Evolutionary conservation across 2,888 invertebrate species (phyloP).

Genomic region (Hypolimnas misippus): DNA sequence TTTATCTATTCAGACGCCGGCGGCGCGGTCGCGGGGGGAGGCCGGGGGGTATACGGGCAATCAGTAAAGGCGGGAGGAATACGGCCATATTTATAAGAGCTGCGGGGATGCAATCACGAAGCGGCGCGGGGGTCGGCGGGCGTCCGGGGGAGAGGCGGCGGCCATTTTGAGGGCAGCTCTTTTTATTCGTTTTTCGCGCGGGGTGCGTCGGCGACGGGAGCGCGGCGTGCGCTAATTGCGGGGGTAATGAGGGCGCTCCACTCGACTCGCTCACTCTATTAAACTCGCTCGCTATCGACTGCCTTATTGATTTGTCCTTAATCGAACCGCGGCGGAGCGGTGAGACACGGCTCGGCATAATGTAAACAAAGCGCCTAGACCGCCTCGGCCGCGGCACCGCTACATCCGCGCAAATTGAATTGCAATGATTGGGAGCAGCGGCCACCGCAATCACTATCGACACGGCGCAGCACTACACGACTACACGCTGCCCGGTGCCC

Average conservation of each 20-base stretch:
- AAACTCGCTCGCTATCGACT: slow-evolving; percentile 81
- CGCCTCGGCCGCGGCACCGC: slow-evolving; percentile 43
- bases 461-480: slow-evolving; percentile 13
- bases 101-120: slow-evolving; percentile 85
- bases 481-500: slow-evolving; percentile 3
- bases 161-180: slow-evolving; percentile 90
- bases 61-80: slow-evolving; percentile 85
- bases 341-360: slow-evolving; percentile 57
- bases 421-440: slow-evolving; percentile 68
- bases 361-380: slow-evolving; percentile 69
- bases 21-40: slow-evolving; percentile 83
- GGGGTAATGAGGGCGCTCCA: slow-evolving; percentile 83
- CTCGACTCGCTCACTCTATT: slow-evolving; percentile 82
- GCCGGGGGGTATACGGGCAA: slow-evolving; percentile 85
- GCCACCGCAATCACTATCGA: slow-evolving; percentile 31
- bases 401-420: slow-evolving; percentile 69
- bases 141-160: slow-evolving; percentile 83
- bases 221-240: slow-evolving; percentile 83
- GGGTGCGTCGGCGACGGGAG: slow-evolving; percentile 82
- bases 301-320: slow-evolving; percentile 83
- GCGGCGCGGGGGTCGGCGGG: slow-evolving; percentile 80
- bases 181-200: slow-evolving; percentile 85
- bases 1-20: slow-evolving; percentile 85
- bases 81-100: slow-evolving; percentile 85
- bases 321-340: slow-evolving; percentile 71